These are phyloP conservation scores for Brachionus sp. DNA, from an alignment of 1,140 invertebrate species.

Conservation along the genomic window DNA sequence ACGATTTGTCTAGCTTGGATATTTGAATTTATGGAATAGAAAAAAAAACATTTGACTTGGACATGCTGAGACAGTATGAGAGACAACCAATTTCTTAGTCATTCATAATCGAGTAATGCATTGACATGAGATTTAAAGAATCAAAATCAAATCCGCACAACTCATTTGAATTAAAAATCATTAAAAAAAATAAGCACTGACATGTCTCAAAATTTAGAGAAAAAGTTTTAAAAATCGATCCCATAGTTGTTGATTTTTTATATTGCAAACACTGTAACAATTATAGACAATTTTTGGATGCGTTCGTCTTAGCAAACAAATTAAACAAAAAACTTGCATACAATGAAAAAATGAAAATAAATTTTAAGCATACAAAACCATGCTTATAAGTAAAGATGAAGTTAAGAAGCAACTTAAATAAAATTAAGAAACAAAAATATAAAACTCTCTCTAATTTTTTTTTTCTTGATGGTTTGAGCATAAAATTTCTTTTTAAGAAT, in stretches of 20 bases:
- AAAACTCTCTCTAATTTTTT: neutral
- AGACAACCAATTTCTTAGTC: neutral
- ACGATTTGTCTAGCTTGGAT: too few relatives aligned
- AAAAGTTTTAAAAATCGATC: neutral
- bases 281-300: neutral
- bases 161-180: neutral
- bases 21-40: too few relatives aligned
- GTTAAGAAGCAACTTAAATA: conserved; percentile 27
- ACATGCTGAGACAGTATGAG: neutral
- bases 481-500: neutral
- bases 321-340: neutral
- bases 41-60: neutral
- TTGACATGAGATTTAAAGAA: neutral
- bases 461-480: neutral
- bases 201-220: neutral
- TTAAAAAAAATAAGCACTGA: neutral
- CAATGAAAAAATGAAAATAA: neutral
- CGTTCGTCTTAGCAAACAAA: neutral
- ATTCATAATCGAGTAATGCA: neutral
- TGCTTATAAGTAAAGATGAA: conserved; percentile 17
- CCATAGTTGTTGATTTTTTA: neutral
- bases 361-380: conserved; percentile 5
- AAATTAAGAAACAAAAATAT: neutral
- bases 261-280: neutral
- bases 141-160: neutral